Evolutionary conservation across 2,888 invertebrate species (phyloP).

Genomic region (Griposia aprilina): DNA sequence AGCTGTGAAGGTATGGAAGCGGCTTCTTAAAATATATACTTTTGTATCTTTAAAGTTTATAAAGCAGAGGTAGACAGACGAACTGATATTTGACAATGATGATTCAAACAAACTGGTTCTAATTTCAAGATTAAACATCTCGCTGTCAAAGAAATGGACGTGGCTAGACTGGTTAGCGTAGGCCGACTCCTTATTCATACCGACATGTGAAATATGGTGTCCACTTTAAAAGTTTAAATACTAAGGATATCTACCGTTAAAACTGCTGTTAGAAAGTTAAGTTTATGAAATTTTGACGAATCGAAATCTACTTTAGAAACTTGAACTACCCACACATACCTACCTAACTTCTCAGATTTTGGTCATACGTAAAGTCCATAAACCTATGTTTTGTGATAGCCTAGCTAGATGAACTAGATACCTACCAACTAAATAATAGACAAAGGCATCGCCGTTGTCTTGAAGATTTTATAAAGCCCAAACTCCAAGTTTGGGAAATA

Average conservation of each 20-base stretch:
- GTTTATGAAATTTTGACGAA: background rate
- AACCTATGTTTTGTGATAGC: background rate
- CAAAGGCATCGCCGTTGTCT: background rate
- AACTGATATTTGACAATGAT: constrained; percentile 40
- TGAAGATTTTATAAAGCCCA: background rate
- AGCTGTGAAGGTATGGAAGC: too few relatives aligned
- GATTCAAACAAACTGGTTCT: constrained; percentile 38
- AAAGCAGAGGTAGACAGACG: constrained; percentile 7
- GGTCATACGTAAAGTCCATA: background rate
- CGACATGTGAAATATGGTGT: constrained; percentile 49
- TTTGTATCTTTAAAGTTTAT: background rate
- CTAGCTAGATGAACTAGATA: background rate
- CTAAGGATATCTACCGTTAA: constrained; percentile 48
- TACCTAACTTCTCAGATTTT: background rate
- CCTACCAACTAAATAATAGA: background rate
- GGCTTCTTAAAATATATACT: too few relatives aligned
- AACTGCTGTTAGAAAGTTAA: constrained; percentile 15
- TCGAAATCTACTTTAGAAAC: background rate
- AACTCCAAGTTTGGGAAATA: background rate
- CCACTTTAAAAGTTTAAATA: constrained; percentile 8
- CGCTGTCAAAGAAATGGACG: constrained; percentile 14
- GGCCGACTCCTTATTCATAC: constrained; percentile 46
- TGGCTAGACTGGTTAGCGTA: constrained; percentile 40
- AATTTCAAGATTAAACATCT: constrained; percentile 47
- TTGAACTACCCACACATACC: background rate